Conservation (phyloP, 2,113 vertebrate species). For the Amazona guildingii region DNA sequence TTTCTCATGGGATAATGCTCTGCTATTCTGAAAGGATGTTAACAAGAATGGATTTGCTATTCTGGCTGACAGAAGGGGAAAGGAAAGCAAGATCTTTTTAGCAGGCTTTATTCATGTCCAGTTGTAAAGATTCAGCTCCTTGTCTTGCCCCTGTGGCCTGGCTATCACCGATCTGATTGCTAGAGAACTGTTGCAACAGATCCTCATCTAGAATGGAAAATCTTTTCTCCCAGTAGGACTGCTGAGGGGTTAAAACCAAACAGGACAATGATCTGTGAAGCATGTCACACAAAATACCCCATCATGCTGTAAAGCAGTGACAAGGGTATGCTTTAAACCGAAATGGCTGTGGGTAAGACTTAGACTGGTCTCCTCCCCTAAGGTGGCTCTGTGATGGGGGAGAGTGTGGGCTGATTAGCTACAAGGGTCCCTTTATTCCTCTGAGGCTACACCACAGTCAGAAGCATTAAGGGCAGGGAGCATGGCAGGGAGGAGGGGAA, state of each 20-base stretch:
- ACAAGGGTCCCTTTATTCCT: neutral
- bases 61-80: neutral
- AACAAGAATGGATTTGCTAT: neutral
- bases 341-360: neutral
- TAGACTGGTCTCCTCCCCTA: neutral
- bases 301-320: neutral
- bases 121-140: neutral
- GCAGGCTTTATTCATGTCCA: neutral
- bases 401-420: neutral
- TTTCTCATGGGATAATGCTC: neutral
- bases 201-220: neutral
- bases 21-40: neutral
- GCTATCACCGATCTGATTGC: neutral
- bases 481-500: neutral
- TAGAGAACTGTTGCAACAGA: neutral
- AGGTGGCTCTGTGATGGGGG: neutral
- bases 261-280: neutral
- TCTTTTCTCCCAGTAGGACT: neutral
- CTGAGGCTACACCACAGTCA: neutral
- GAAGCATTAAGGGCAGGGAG: neutral
- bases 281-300: neutral
- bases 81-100: neutral
- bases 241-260: neutral
- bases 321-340: neutral
- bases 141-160: neutral